A percentile compares a stretch with the other conserved stretches of the same genome.
phyloP scores from a whole-genome alignment of 1,140 invertebrate species.

The Lamellibrachia luymesi region DNA sequence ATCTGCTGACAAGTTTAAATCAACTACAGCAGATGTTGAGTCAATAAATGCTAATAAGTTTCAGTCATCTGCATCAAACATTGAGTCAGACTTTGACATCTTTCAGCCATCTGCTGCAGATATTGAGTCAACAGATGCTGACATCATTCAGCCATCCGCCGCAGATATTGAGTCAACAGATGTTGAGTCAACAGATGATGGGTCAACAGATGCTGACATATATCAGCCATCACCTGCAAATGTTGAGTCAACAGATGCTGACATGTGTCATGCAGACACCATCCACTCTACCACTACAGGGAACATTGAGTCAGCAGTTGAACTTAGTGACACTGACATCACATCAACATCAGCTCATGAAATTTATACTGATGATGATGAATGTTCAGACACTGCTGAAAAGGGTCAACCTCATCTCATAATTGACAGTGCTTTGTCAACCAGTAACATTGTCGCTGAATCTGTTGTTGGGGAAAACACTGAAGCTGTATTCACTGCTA shows the following conservation, averaged over 20 bases:
- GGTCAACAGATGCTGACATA: not conserved
- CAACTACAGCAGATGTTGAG: constrained; percentile 6
- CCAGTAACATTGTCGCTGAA: not conserved
- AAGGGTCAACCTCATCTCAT: not conserved
- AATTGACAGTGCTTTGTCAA: not conserved
- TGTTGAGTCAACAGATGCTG: not conserved
- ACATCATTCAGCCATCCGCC: not conserved
- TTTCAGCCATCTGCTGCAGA: not conserved
- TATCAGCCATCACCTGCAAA: not conserved
- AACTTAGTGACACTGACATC: not conserved
- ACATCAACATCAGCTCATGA: not conserved
- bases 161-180: not conserved
- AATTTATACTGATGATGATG: not conserved
- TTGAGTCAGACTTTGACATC: not conserved
- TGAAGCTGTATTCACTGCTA: too few relatives aligned
- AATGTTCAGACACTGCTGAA: not conserved
- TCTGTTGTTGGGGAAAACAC: not conserved
- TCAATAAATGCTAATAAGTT: constrained; percentile 12
- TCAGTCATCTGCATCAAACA: not conserved
- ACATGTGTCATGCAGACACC: not conserved
- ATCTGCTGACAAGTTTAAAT: not conserved
- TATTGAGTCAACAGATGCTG: constrained; percentile 4
- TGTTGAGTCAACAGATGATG: not conserved
- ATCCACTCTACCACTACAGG: not conserved
- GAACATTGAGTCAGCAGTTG: not conserved